These are phyloP conservation scores for Acanthacorydalis orientalis DNA, from an alignment of 2,888 invertebrate species.

Conservation along the genomic window DNA sequence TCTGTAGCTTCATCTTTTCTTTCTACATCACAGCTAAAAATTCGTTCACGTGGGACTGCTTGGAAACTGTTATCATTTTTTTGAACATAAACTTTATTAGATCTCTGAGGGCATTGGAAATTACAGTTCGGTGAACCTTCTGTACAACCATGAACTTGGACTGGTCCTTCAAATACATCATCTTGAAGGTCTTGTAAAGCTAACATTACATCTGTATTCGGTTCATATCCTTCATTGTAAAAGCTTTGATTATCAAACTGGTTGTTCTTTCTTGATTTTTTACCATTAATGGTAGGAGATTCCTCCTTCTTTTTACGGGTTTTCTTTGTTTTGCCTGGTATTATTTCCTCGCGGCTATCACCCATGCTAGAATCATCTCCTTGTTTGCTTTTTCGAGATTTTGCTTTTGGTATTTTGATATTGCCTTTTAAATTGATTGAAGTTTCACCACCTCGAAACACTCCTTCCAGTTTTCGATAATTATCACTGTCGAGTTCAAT, in stretches of 20 bases:
- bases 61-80: conserved; percentile 24
- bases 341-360: conserved; percentile 28
- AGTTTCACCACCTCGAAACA: conserved; percentile 17
- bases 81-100: conserved; percentile 25
- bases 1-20: not conserved
- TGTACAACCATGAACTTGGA: conserved; percentile 14
- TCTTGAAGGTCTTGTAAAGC: conserved; percentile 28
- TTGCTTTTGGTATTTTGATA: conserved; percentile 20
- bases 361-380: conserved; percentile 11
- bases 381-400: conserved; percentile 20
- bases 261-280: not conserved
- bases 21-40: conserved; percentile 5
- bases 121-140: not conserved
- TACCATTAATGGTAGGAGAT: not conserved
- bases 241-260: conserved; percentile 1
- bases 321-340: conserved; percentile 25
- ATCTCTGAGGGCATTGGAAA: conserved; percentile 8
- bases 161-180: conserved; percentile 25
- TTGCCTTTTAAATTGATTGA: conserved; percentile 14
- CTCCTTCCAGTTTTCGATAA: not conserved
- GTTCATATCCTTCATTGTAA: conserved; percentile 21
- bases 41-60: conserved; percentile 13
- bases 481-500: not conserved
- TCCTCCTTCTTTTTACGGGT: conserved; percentile 9
- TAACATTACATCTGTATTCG: conserved; percentile 22